phyloP scores from a whole-genome alignment of 2,113 vertebrate genomes.

The Clarias gariepinus region DNA sequence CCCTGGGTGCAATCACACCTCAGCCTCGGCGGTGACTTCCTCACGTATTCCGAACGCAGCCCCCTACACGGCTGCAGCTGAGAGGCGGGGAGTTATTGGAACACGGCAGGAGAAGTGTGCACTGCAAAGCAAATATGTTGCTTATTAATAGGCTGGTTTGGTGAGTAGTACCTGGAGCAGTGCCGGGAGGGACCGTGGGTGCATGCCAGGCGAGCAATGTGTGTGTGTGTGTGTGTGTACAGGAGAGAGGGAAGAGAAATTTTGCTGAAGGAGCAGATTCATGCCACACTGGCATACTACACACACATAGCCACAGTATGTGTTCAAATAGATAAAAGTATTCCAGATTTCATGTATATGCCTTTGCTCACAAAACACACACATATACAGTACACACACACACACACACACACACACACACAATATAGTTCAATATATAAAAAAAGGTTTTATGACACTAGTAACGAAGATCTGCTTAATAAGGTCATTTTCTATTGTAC shows the following conservation, averaged over 20 bases:
- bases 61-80: slow-evolving; percentile 26
- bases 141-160: slow-evolving; percentile 75
- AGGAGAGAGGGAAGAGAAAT: slow-evolving; percentile 51
- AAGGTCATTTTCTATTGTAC: not conserved
- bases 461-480: not conserved
- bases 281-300: slow-evolving; percentile 33
- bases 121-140: slow-evolving; percentile 77
- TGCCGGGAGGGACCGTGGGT: slow-evolving; percentile 57
- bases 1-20: slow-evolving; percentile 69
- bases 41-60: slow-evolving; percentile 56
- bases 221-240: slow-evolving; percentile 25
- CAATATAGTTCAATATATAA: not conserved
- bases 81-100: slow-evolving; percentile 38
- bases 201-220: slow-evolving; percentile 58
- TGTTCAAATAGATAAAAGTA: not conserved
- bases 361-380: not conserved
- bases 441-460: not conserved
- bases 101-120: slow-evolving; percentile 41
- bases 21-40: slow-evolving; percentile 62
- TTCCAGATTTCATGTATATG: not conserved
- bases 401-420: not conserved
- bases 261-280: slow-evolving; percentile 74
- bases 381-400: not conserved
- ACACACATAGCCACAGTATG: not conserved
- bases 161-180: slow-evolving; percentile 72